Conservation (phyloP, 2,113 vertebrate species). For the Epinephelus fuscoguttatus region DNA sequence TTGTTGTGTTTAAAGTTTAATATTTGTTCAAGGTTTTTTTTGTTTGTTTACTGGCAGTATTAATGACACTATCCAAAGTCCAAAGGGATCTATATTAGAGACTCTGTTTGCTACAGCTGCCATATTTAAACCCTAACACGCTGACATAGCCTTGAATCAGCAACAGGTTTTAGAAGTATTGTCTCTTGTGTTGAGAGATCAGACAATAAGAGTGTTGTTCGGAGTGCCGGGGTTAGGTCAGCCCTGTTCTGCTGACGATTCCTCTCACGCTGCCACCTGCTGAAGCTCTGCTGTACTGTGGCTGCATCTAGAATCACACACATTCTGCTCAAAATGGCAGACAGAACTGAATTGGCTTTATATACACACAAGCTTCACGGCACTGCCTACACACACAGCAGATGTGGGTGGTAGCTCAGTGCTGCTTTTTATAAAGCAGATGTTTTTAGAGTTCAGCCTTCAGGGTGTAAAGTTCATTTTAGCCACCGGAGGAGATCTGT, state of each 20-base stretch:
- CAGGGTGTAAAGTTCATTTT: conserved; percentile 28
- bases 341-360: conserved; percentile 40
- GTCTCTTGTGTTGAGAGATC: conserved; percentile 12
- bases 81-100: not conserved
- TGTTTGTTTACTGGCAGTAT: not conserved
- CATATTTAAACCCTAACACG: not conserved
- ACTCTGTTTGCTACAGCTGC: not conserved
- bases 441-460: conserved; percentile 25
- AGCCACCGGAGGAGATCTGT: not conserved
- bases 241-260: conserved; percentile 43
- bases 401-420: conserved; percentile 57
- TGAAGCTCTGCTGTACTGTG: conserved; percentile 67
- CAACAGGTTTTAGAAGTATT: conserved; percentile 14
- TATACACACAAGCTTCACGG: conserved; percentile 35
- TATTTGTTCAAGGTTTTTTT: not conserved
- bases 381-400: conserved; percentile 65
- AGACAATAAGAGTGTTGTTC: conserved; percentile 39
- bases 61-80: not conserved
- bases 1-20: not conserved
- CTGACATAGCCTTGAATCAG: not conserved
- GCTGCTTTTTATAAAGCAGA: conserved; percentile 57
- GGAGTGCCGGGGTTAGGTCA: conserved; percentile 31
- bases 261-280: conserved; percentile 76
- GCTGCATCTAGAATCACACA: conserved; percentile 41
- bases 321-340: conserved; percentile 76